Evolutionary conservation across 2,888 invertebrate genomes (phyloP).

Genomic region (Meloe dianella): DNA sequence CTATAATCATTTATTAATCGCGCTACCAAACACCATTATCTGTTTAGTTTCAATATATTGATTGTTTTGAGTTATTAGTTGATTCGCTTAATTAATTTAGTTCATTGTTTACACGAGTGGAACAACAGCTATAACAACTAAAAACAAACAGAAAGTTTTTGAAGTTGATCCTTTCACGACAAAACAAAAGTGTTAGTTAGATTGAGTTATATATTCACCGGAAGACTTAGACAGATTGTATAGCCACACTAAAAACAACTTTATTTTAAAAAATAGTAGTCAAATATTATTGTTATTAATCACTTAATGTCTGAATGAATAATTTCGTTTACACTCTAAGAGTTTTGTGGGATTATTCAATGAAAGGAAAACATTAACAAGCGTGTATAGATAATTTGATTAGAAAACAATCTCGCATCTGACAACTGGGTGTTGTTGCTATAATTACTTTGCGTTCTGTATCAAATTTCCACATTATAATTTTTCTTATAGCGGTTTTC

Average conservation of each 20-base stretch:
- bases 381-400: neutral
- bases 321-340: neutral
- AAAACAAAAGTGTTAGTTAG: neutral
- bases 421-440: neutral
- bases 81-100: slow-evolving; percentile 5
- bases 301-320: neutral
- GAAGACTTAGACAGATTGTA: neutral
- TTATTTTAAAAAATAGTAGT: neutral
- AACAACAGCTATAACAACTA: neutral
- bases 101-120: neutral
- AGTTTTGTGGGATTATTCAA: neutral
- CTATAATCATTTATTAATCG: slow-evolving; percentile 6
- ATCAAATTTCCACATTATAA: slow-evolving; percentile 4
- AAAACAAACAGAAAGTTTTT: slow-evolving; percentile 6
- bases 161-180: neutral
- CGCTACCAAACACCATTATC: slow-evolving; percentile 5
- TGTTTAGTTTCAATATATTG: neutral
- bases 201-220: neutral
- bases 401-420: neutral
- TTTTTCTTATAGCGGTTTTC: neutral
- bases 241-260: neutral
- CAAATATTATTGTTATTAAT: slow-evolving; percentile 1
- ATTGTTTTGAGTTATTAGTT: neutral
- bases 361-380: neutral
- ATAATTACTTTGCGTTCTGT: neutral